Percentiles rank a stretch among this genome's conserved stretches.
Conservation (phyloP, 2,888 invertebrate species). For the Gortyna flavago region DNA sequence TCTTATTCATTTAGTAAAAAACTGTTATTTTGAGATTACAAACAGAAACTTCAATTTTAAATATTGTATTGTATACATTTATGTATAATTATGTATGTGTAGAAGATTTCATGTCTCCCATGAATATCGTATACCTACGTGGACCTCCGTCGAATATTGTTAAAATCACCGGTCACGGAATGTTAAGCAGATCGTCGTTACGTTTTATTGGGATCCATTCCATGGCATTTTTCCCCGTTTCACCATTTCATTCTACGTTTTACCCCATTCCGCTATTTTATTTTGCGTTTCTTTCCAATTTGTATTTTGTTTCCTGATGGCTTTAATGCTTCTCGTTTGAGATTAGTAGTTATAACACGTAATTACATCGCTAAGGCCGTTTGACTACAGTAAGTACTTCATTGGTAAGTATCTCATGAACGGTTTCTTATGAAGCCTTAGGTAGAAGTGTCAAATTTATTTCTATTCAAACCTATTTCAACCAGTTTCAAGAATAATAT, state of each 20-base stretch:
- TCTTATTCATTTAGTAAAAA: background rate
- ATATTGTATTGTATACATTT: background rate
- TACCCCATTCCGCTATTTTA: conserved; percentile 29
- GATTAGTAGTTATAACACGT: background rate
- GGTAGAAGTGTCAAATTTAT: conserved; percentile 15
- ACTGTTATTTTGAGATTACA: background rate
- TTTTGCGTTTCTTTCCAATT: conserved; percentile 46
- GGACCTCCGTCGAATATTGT: background rate
- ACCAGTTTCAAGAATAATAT: background rate
- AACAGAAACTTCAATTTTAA: background rate
- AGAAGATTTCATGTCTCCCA: background rate
- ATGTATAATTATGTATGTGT: background rate
- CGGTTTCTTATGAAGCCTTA: conserved; percentile 3
- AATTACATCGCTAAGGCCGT: conserved; percentile 1
- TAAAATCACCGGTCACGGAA: conserved; percentile 45
- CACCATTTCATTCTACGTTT: conserved; percentile 49
- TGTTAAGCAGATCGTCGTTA: conserved; percentile 55
- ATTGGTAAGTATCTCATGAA: background rate
- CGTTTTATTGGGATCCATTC: conserved; percentile 49
- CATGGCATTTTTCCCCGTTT: conserved; percentile 40
- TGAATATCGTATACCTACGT: background rate
- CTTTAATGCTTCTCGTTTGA: conserved; percentile 32
- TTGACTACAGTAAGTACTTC: background rate
- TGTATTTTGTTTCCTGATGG: conserved; percentile 39
- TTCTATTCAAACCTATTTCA: conserved; percentile 3